A percentile compares a stretch with the other conserved stretches of the same genome.
Conservation (phyloP, 1,140 invertebrate genomes). For the Lordiphosa clarofinis region DNA sequence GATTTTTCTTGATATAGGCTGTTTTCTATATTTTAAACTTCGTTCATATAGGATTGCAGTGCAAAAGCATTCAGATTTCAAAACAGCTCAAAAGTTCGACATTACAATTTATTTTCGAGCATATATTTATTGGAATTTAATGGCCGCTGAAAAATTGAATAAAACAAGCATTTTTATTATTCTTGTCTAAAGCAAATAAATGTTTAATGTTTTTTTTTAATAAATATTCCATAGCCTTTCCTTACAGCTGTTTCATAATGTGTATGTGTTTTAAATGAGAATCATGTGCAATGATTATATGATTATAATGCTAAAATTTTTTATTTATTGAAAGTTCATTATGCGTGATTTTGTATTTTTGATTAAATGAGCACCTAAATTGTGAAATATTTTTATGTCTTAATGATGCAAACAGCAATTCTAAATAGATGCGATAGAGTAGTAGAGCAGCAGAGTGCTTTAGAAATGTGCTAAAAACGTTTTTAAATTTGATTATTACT, state of each 20-base stretch:
- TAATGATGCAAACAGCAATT: conserved; percentile 64
- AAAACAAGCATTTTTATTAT: conserved; percentile 6
- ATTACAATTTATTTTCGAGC: too few relatives aligned
- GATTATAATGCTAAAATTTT: conserved; percentile 20
- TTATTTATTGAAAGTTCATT: conserved; percentile 17
- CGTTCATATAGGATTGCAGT: too few relatives aligned
- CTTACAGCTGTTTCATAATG: conserved; percentile 40
- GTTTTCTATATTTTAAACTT: too few relatives aligned
- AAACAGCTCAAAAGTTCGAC: too few relatives aligned
- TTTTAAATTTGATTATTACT: conserved; percentile 23
- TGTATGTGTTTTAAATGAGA: conserved; percentile 36
- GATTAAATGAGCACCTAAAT: conserved; percentile 51
- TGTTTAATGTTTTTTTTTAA: conserved; percentile 67
- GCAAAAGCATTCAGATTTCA: too few relatives aligned
- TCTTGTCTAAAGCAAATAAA: conserved; percentile 63
- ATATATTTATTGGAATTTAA: too few relatives aligned
- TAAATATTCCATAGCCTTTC: conserved; percentile 55
- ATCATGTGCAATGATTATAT: conserved; percentile 30
- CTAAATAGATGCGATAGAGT: conserved; percentile 41
- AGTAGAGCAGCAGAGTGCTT: conserved; percentile 24
- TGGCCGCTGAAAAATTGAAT: conserved; percentile 3
- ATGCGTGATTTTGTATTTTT: conserved; percentile 33
- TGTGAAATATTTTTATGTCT: conserved; percentile 25
- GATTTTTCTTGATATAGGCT: too few relatives aligned
- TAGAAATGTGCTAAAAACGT: conserved; percentile 41